phyloP scores from a whole-genome alignment of 1,140 invertebrate genomes.

The Andricus grossulariae region DNA sequence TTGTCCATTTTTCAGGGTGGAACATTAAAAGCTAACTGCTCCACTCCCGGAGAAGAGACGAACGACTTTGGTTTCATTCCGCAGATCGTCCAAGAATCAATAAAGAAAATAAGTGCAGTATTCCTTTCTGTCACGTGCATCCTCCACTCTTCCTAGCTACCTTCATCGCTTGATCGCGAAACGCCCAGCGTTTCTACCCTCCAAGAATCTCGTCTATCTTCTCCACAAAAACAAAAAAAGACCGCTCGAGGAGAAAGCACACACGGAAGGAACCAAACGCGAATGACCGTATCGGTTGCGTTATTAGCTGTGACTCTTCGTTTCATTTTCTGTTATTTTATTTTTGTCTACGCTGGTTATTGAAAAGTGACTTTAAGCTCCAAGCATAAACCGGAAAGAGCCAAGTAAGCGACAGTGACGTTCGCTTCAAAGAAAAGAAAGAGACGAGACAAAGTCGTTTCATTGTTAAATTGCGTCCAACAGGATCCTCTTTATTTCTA shows the following conservation, averaged over 20 bases:
- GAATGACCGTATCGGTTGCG: constrained; percentile 31
- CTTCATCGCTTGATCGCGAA: neutral
- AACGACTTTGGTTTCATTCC: neutral
- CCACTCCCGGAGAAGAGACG: neutral
- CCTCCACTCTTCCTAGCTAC: constrained; percentile 7
- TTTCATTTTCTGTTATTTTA: constrained; percentile 11
- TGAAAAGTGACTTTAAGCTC: neutral
- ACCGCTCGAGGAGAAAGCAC: neutral
- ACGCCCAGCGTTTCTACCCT: neutral
- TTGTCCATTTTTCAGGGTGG: constrained; percentile 12
- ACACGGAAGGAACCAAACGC: constrained; percentile 24
- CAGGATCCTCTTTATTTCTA: constrained; percentile 2
- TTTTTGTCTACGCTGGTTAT: constrained; percentile 1
- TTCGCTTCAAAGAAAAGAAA: constrained; percentile 1
- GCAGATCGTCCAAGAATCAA: constrained; percentile 4
- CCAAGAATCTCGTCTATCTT: neutral
- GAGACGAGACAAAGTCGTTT: constrained; percentile 15
- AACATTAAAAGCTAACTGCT: constrained; percentile 23
- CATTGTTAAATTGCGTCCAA: constrained; percentile 30
- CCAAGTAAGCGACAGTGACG: neutral
- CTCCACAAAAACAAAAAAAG: neutral
- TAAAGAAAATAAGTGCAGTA: constrained; percentile 11
- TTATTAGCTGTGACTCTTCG: constrained; percentile 16
- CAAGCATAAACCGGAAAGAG: neutral
- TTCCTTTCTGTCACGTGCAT: neutral